Conservation (phyloP, 2,888 invertebrate species). For the Coleophora flavipennella region DNA sequence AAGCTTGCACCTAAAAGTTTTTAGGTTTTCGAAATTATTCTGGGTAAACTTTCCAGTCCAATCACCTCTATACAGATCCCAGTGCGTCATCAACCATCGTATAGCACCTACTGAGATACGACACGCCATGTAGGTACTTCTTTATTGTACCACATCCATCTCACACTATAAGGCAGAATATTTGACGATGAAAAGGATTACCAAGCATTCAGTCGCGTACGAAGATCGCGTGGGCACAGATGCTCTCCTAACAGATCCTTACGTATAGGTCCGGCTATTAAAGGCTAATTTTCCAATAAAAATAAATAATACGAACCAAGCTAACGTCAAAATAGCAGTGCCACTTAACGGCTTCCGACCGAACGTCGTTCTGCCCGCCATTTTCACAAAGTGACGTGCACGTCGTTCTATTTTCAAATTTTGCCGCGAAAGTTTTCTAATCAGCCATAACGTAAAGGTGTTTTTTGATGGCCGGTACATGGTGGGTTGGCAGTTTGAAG, state of each 20-base stretch:
- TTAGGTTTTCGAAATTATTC: too few species aligned
- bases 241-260: slow-evolving; percentile 29
- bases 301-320: slow-evolving; percentile 54
- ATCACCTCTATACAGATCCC: slow-evolving; percentile 32
- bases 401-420: slow-evolving; percentile 45
- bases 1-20: neutral
- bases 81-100: slow-evolving; percentile 32
- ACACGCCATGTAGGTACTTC: slow-evolving; percentile 30
- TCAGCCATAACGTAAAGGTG: slow-evolving; percentile 31
- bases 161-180: slow-evolving; percentile 64
- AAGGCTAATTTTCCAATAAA: slow-evolving; percentile 66
- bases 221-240: slow-evolving; percentile 54
- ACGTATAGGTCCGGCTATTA: slow-evolving; percentile 53
- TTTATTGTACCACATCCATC: slow-evolving; percentile 35
- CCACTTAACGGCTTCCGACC: slow-evolving; percentile 40
- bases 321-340: slow-evolving; percentile 53
- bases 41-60: slow-evolving; percentile 14
- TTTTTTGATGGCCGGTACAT: slow-evolving; percentile 26
- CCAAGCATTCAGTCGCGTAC: slow-evolving; percentile 44
- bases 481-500: slow-evolving; percentile 16
- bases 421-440: slow-evolving; percentile 41
- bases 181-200: slow-evolving; percentile 52
- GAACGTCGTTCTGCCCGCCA: slow-evolving; percentile 26
- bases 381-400: slow-evolving; percentile 35
- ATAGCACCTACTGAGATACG: slow-evolving; percentile 7